Evolutionary conservation across 2,888 invertebrate species (phyloP).

Genomic region (Xanthia togata): DNA sequence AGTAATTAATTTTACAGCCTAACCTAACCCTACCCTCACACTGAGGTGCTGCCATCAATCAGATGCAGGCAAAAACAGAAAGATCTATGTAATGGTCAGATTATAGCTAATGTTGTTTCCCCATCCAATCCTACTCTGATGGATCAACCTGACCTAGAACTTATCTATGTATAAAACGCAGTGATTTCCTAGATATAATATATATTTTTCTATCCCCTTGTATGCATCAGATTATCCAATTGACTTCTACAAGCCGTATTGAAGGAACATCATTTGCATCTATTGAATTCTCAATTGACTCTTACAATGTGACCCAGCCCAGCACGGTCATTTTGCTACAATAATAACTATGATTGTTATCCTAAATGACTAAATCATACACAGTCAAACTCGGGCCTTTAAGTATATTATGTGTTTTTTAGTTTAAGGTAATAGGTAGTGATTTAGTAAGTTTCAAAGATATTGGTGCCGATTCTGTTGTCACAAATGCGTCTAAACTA

Average conservation of each 20-base stretch:
- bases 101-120: not conserved
- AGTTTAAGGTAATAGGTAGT: not conserved
- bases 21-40: no score
- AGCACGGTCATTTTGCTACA: constrained; percentile 30
- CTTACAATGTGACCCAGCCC: constrained; percentile 17
- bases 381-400: not conserved
- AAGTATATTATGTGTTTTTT: not conserved
- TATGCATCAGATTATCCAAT: constrained; percentile 49
- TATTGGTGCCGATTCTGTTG: no score
- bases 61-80: not conserved
- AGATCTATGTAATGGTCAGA: not conserved
- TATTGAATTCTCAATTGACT: constrained; percentile 52
- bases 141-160: not conserved
- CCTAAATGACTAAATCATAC: constrained; percentile 5
- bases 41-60: no score
- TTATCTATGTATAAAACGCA: constrained; percentile 6
- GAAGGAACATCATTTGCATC: constrained; percentile 38
- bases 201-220: not conserved
- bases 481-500: no score
- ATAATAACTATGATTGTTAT: constrained; percentile 29
- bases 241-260: constrained; percentile 31
- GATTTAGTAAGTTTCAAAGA: constrained; percentile 40
- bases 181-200: not conserved
- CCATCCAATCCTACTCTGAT: not conserved
- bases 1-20: no score